Conservation (phyloP, 2,888 invertebrate genomes). For the Lissonota sp. region DNA sequence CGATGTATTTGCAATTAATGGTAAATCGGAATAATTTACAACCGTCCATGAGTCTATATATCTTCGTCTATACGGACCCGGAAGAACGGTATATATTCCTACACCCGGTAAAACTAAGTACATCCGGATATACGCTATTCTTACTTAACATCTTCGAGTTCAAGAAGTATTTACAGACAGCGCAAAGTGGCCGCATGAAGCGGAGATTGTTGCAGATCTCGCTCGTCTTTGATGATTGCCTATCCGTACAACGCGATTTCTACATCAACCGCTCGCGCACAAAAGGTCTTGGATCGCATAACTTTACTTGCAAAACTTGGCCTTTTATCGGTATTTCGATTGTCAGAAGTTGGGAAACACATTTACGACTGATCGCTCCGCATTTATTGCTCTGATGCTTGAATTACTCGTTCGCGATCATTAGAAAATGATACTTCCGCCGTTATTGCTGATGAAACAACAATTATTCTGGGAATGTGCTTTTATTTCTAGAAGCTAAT, state of each 20-base stretch:
- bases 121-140: conserved; percentile 9
- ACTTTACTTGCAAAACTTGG: no score
- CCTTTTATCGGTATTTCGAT: no score
- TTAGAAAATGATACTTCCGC: no score
- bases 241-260: conserved; percentile 9
- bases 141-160: neutral
- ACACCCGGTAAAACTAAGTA: no score
- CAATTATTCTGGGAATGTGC: conserved; percentile 16
- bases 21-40: conserved; percentile 63
- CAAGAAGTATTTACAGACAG: conserved; percentile 20
- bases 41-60: neutral
- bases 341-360: no score
- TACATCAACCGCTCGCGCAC: no score
- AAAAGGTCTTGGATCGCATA: no score
- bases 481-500: neutral
- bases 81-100: neutral
- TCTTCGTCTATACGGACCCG: no score
- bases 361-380: conserved; percentile 15
- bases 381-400: neutral
- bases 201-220: conserved; percentile 2
- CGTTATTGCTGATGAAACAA: conserved; percentile 26
- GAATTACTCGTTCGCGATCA: conserved; percentile 31
- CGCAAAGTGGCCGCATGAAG: conserved; percentile 10
- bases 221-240: conserved; percentile 22
- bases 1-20: conserved; percentile 76